Base-by-base conservation (phyloP, 23 tunicate genomes). In the Diplosoma virens region DNA sequence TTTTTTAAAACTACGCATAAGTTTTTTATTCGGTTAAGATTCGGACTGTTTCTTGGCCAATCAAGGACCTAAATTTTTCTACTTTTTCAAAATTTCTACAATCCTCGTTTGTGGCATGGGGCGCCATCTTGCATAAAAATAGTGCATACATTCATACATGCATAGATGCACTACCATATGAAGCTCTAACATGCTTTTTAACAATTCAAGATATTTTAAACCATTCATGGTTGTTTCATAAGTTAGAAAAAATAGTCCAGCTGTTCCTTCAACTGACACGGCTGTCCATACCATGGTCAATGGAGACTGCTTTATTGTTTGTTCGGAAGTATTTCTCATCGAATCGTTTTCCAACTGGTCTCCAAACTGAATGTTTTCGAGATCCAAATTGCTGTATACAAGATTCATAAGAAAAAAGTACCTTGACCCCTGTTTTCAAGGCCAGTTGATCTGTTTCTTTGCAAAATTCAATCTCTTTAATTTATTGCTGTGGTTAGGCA, bases 381-480 rank as follows among this genome's bases (percentile, higher is more conserved):
- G 75, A 37, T 36, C 75, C 53, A 68, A 68, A 68, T 41, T 36
- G 75, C 55, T 68, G 75, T 37, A 68, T n/a, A 68, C 75, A n/a
- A 4, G 53, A 35, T 68, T 68, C 75, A 41, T 35, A 52, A 37
- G 75, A 68, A 68, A 68, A 35, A 14, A 68, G 75, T 28, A 34
- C 75, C 55, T 33, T 3, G 75, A 68, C 75, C 75, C 35, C 30
- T 34, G 75, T 3, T n/a, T 25, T 6, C 28, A n/a, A 7, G 75
- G 35, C 75, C 75, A 68, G 53, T 68, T 41, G 4, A n/a, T 26
- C 53, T 35, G 75, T 41, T n/a, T n/a, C 30, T 36, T 9, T 68
- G 53, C 75, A 68, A 68, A 68, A 24, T 36, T 23, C 22, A 41
- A n/a, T 36, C 75, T 37, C 75, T 68, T 68, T 27, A 36, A 16